Conservation (phyloP, 2,888 invertebrate species). For the Leptinotarsa tumamoca region DNA sequence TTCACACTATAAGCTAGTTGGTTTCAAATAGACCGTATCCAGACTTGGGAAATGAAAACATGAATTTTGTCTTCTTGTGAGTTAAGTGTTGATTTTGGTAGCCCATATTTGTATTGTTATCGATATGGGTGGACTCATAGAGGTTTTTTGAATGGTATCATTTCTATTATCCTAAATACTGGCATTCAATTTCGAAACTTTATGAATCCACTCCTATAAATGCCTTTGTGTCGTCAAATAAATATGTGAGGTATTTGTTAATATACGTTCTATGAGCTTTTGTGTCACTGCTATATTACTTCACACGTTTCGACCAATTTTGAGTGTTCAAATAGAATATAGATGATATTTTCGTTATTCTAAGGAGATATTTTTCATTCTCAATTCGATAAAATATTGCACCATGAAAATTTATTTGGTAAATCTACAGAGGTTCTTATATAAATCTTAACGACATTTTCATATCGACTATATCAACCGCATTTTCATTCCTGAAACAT, state of each 20-base stretch:
- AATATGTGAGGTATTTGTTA: neutral
- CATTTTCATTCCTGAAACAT: too few relatives aligned
- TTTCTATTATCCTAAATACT: neutral
- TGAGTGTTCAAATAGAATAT: neutral
- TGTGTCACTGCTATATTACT: neutral
- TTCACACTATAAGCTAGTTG: too few relatives aligned
- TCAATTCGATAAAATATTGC: neutral
- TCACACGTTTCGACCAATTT: neutral
- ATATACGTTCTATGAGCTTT: neutral
- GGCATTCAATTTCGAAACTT: neutral
- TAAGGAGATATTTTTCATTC: neutral
- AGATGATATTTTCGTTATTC: neutral
- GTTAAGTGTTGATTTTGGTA: neutral
- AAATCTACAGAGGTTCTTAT: too few relatives aligned
- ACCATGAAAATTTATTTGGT: too few relatives aligned
- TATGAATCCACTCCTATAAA: neutral
- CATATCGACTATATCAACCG: too few relatives aligned
- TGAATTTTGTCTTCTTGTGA: neutral
- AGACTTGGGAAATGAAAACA: neutral
- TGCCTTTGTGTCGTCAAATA: neutral
- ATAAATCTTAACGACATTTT: too few relatives aligned
- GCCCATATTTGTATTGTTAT: neutral
- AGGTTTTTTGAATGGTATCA: neutral
- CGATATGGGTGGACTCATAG: neutral
- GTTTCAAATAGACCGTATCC: neutral